Percentiles rank a stretch among this genome's conserved stretches.
Conservation (phyloP, 2,113 vertebrate species). For the Atherinomorus stipes region DNA sequence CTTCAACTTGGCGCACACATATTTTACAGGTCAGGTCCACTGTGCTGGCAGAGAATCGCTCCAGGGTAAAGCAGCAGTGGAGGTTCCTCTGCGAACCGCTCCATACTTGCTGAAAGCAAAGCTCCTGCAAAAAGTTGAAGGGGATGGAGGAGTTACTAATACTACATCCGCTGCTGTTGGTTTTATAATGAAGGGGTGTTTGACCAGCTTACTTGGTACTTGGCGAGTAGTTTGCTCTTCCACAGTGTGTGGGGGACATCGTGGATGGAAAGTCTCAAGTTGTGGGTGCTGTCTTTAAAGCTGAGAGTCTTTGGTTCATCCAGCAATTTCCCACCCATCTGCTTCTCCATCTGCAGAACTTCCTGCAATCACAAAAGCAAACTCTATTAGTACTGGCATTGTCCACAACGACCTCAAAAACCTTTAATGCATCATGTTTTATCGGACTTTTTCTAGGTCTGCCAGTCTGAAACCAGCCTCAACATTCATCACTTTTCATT, state of each 20-base stretch:
- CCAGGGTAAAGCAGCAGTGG: constrained; percentile 95
- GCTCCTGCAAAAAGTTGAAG: constrained; percentile 84
- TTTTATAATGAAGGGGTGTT: background rate
- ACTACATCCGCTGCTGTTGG: background rate
- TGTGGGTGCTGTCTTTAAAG: constrained; percentile 98
- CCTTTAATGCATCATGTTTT: constrained; percentile 13
- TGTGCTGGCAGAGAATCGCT: constrained; percentile 89
- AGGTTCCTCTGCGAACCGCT: constrained; percentile 92
- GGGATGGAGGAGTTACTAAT: background rate
- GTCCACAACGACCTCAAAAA: background rate
- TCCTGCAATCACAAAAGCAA: constrained; percentile 81
- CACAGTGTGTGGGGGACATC: constrained; percentile 94
- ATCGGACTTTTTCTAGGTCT: constrained; percentile 8
- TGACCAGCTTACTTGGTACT: constrained; percentile 90
- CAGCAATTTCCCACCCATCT: constrained; percentile 95
- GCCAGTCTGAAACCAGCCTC: constrained; percentile 45
- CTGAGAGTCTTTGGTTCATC: constrained; percentile 96
- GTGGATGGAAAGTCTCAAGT: constrained; percentile 95
- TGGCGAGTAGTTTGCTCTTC: constrained; percentile 97
- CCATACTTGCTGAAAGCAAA: constrained; percentile 96
- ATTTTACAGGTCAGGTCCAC: constrained; percentile 93
- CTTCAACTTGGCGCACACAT: constrained; percentile 96
- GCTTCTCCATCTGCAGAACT: constrained; percentile 94
- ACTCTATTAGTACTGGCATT: background rate
- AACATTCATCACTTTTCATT: constrained; percentile 67